Conservation (phyloP, 2,797 vertebrate genomes). For the Synanceia verrucosa region DNA sequence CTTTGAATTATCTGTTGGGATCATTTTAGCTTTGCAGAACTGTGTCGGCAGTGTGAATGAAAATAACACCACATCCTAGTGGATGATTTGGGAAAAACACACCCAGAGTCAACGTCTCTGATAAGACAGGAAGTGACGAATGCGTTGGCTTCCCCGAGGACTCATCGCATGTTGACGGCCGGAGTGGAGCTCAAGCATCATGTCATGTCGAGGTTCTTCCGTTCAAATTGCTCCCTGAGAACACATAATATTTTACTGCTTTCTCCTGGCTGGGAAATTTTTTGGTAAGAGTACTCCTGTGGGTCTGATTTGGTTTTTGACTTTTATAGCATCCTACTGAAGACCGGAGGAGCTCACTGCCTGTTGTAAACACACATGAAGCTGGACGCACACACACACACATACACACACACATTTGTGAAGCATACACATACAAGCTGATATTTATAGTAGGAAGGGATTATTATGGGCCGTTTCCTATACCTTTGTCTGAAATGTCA, state of each 20-base stretch:
- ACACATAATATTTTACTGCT: conserved; percentile 71
- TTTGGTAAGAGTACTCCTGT: conserved; percentile 66
- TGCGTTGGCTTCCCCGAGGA: conserved; percentile 33
- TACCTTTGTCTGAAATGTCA: conserved; percentile 61
- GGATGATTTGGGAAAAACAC: neutral
- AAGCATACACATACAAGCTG: conserved; percentile 3
- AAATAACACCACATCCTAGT: neutral
- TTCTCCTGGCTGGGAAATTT: conserved; percentile 70
- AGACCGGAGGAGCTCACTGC: conserved; percentile 54
- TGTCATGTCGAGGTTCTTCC: conserved; percentile 61
- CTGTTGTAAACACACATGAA: conserved; percentile 52
- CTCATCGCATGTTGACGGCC: conserved; percentile 41
- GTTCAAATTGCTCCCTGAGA: conserved; percentile 68
- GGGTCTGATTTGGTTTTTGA: conserved; percentile 66
- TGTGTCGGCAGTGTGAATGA: neutral
- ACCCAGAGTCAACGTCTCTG: conserved; percentile 3
- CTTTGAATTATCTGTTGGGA: conserved; percentile 28
- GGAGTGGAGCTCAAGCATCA: conserved; percentile 41
- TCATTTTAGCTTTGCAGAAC: conserved; percentile 17
- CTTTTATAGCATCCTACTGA: conserved; percentile 74
- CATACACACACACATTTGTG: conserved; percentile 7
- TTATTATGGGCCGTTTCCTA: conserved; percentile 43
- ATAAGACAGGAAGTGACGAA: conserved; percentile 44
- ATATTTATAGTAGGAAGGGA: conserved; percentile 45
- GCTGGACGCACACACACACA: conserved; percentile 20